Evolutionary conservation across 35 echinoderm and acorn worm genomes (phyloP), one percentile per base, ranked within the genome.

Genomic region (Hemicentrotus pulcherrimus): DNA sequence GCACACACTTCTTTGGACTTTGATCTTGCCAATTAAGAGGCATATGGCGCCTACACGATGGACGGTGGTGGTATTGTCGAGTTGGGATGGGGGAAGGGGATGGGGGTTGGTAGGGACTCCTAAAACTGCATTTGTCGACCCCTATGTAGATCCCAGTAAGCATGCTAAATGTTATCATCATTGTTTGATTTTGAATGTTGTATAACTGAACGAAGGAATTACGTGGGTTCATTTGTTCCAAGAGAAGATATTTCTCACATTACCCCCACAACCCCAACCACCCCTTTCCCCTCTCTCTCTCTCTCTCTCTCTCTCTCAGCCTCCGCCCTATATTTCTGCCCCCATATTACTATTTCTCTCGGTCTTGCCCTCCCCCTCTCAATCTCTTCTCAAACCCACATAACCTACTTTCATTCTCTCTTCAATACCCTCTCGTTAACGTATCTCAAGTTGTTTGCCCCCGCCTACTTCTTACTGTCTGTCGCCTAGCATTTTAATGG

Each of bases 401-500:
- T 24, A 78, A 78, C 65, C 65, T 8, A 78, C 19, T 78, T 78
- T n/a, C 22, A 28, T 78, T 70, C 65, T 78, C 28, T n/a, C 28
- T n/a, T n/a, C 65, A 78, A 28, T 78, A 15, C 28, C 18, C 65
- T 24, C 65, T 78, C 65, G 65, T 78, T 78, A 78, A 78, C 65
- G 22, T n/a, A 78, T 78, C 28, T 78, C 65, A 78, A n/a, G 19
- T 78, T 78, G 28, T 78, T 78, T 78, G 65, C 65, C 65, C 1
- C 28, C 65, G 65, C 65, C 65, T n/a, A 78, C 22, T 28, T 78
- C 65, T 78, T 78, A 22, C 28, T 78, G 65, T 78, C 65, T 78
- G 65, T 78, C 65, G 65, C 65, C 65, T 78, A 78, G 65, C 65
- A 78, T 78, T 78, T 78, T 78, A 78, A 78, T 78, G 65, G 65